Evolutionary conservation across 2,797 vertebrate species (phyloP).

Genomic region (Pelobates cultripes): DNA sequence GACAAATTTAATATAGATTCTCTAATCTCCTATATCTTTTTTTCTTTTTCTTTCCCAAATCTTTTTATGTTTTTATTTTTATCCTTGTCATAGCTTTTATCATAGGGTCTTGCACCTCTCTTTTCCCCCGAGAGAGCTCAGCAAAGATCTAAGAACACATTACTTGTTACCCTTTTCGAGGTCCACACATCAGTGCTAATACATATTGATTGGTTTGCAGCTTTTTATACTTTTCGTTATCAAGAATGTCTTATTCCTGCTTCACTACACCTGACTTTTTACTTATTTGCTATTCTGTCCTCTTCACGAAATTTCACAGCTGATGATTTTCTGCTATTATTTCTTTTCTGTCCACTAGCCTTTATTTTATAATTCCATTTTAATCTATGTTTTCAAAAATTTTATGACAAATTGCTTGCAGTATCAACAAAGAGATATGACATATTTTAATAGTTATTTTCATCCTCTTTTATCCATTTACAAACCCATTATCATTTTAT

Average conservation of each 20-base stretch:
- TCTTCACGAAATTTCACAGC: slow-evolving; percentile 41
- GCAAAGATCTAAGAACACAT: slow-evolving; percentile 19
- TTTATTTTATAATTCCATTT: slow-evolving; percentile 47
- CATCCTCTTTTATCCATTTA: slow-evolving; percentile 40
- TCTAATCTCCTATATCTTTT: not conserved
- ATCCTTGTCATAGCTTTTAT: slow-evolving; percentile 2
- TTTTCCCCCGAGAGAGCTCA: slow-evolving; percentile 1
- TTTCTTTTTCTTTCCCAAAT: not conserved
- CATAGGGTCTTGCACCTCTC: slow-evolving; percentile 1
- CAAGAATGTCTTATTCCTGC: slow-evolving; percentile 33
- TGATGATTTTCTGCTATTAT: slow-evolving; percentile 28
- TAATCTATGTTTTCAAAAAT: slow-evolving; percentile 34
- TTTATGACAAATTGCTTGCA: slow-evolving; percentile 41
- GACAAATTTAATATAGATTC: too few species aligned
- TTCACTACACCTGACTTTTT: slow-evolving; percentile 30
- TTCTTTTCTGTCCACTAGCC: slow-evolving; percentile 47
- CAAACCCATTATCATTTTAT: slow-evolving; percentile 46
- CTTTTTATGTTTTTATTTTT: slow-evolving; percentile 8
- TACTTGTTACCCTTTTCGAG: slow-evolving; percentile 1
- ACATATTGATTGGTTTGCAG: slow-evolving; percentile 48
- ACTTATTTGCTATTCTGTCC: slow-evolving; percentile 46
- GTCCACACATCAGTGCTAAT: slow-evolving; percentile 43
- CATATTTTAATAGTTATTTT: slow-evolving; percentile 44
- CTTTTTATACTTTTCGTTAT: slow-evolving; percentile 25
- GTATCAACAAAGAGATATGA: slow-evolving; percentile 23